Base-by-base conservation (phyloP, 2,888 invertebrate species). In the Drosophila subquinaria region DNA sequence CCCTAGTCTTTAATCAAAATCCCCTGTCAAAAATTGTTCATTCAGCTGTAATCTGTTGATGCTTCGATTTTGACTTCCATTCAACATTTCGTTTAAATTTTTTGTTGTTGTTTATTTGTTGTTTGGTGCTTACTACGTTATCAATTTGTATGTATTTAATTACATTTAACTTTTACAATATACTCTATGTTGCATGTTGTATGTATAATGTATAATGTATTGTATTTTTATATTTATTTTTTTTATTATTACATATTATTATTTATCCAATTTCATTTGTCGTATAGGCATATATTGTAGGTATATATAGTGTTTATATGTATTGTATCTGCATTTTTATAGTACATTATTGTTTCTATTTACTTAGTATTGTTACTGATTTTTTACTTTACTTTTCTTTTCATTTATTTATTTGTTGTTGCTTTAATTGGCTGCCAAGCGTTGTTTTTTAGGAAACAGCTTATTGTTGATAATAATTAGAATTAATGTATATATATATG, bases 291-390 rank as follows among this genome's bases (percentile, higher is more conserved):
- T 83, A 88, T 82, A 69, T 90, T 75, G 71, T 86, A 87, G 89
- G 83, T 88, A 88, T 87, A 89, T 89, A 82, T 90, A 84, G 81
- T 85, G 81, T 87, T 76, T 79, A 70, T 76, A 70, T 60, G 68
- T 82, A 82, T 81, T 84, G 76, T 76, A 77, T 79, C 83, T 76
- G 79, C 73, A 61, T 27, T 27, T 27, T 85, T 83, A 89, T 86
- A 89, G 81, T 86, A 88, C 89, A 89, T 86, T 86, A 89, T 86
- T 86, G 88, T 86, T 86, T 89, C 90, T 86, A 86, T 82, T 76
- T 76, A 79, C 76, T 88, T 89, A 89, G 88, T 86, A 89, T 86
- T 86, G 89, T 86, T 86, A 88, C 69, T 79, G 80, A 52, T 69
- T 64, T 85, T 23, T 73, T 60, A 56, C 70, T 43, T 23, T 73